Evolutionary conservation across 2,888 invertebrate genomes (phyloP).

Genomic region (Lasioglossum pauxillum): DNA sequence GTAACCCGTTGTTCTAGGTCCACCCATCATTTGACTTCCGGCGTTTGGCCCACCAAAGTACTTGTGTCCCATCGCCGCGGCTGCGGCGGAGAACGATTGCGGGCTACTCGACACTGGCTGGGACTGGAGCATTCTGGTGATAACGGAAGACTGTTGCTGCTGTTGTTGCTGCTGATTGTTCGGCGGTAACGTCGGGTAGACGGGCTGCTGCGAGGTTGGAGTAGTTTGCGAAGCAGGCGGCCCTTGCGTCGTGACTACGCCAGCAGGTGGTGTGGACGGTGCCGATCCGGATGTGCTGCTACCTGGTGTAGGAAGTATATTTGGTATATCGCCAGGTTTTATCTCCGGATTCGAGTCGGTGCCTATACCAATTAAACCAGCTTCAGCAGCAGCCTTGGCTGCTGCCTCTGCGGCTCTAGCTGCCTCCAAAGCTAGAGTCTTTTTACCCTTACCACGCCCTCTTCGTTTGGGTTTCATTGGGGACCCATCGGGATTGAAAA

Average conservation of each 20-base stretch:
- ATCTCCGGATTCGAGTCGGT: conserved; percentile 79
- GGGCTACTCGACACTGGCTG: conserved; percentile 82
- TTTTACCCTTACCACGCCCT: conserved; percentile 83
- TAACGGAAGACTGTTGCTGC: conserved; percentile 85
- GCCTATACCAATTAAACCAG: conserved; percentile 74
- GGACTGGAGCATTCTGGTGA: conserved; percentile 87
- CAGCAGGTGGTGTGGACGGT: conserved; percentile 80
- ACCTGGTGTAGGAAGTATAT: conserved; percentile 80
- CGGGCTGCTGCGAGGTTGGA: conserved; percentile 74
- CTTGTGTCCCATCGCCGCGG: conserved; percentile 84
- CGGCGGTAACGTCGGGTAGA: conserved; percentile 82
- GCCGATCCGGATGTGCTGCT: conserved; percentile 83
- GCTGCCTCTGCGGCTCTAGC: conserved; percentile 86
- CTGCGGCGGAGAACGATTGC: conserved; percentile 83
- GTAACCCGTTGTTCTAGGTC: conserved; percentile 78
- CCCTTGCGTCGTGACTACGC: conserved; percentile 76
- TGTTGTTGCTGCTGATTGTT: conserved; percentile 64
- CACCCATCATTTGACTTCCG: conserved; percentile 77
- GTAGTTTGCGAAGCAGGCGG: conserved; percentile 74
- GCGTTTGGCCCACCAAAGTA: conserved; percentile 81
- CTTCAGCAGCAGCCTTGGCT: conserved; percentile 83
- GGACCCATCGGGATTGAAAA: conserved; percentile 79
- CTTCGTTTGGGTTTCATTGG: conserved; percentile 81
- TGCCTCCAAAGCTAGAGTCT: conserved; percentile 82
- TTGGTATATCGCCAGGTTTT: conserved; percentile 76